Conservation (phyloP, 2,888 invertebrate species). For the Hydropsyche betteni region DNA sequence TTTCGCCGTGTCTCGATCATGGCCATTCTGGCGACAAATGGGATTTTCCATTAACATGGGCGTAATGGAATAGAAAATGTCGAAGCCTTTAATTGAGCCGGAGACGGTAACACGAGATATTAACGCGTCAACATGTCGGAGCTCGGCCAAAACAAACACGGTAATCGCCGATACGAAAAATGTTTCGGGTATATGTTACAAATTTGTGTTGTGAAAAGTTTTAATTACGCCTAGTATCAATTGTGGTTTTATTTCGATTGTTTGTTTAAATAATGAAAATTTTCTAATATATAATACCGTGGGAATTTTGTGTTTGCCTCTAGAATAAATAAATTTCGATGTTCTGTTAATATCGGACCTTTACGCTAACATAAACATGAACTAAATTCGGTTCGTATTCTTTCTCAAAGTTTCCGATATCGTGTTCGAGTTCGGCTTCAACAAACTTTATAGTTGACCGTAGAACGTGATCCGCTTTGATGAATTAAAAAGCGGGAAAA, state of each 20-base stretch:
- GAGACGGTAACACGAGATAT: constrained; percentile 16
- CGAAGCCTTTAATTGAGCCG: constrained; percentile 15
- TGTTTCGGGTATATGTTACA: background rate
- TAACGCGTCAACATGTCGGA: constrained; percentile 14
- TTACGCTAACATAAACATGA: too few relatives aligned
- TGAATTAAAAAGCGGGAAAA: background rate
- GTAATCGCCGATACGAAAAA: constrained; percentile 1
- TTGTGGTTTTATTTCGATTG: too few relatives aligned
- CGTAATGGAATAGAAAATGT: constrained; percentile 22
- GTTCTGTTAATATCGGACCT: too few relatives aligned
- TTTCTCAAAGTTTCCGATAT: background rate
- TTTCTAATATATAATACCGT: too few relatives aligned
- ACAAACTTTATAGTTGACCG: constrained; percentile 14
- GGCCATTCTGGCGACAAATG: background rate
- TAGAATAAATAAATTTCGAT: too few relatives aligned
- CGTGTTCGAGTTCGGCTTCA: background rate
- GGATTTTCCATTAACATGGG: constrained; percentile 20
- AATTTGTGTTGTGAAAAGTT: background rate
- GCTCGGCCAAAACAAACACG: constrained; percentile 1
- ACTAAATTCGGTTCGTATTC: too few relatives aligned
- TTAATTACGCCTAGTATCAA: background rate
- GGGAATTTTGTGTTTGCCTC: background rate
- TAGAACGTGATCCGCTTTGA: constrained; percentile 12
- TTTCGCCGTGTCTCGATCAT: too few relatives aligned
- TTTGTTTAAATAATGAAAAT: too few relatives aligned